Evolutionary conservation across 2,797 vertebrate genomes (phyloP).

Genomic region (Hippopotamyrus pictus): DNA sequence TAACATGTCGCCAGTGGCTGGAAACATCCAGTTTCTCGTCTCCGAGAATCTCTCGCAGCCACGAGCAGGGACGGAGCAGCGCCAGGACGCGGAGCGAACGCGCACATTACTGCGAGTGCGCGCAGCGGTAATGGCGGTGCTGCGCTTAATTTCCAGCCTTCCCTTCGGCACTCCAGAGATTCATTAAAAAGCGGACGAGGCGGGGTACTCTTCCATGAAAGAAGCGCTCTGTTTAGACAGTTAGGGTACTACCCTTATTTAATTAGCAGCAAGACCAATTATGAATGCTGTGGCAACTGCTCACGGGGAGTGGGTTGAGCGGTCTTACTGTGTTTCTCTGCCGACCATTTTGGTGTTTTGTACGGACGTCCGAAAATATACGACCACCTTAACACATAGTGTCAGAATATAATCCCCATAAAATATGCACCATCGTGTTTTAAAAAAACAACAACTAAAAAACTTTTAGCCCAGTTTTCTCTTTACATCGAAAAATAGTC

Average conservation of each 20-base stretch:
- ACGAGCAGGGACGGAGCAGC: neutral
- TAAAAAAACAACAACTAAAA: neutral
- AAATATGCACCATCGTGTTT: neutral
- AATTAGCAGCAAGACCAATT: slow-evolving; percentile 16
- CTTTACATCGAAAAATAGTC: neutral
- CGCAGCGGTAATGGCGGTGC: neutral
- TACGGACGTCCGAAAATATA: neutral
- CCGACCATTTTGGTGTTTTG: neutral
- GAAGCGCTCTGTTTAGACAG: neutral
- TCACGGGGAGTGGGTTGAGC: neutral
- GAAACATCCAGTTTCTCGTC: neutral
- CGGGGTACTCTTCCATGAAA: neutral
- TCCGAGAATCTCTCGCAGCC: neutral
- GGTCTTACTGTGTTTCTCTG: neutral
- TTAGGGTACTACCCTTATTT: slow-evolving; percentile 6
- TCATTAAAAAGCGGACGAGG: neutral
- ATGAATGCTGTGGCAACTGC: neutral
- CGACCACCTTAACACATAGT: neutral
- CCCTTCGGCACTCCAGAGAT: neutral
- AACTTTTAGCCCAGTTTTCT: neutral
- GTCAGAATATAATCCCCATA: neutral
- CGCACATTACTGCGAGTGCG: neutral
- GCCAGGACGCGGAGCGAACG: neutral
- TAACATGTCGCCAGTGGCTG: neutral
- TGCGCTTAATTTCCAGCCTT: neutral